phyloP scores from a whole-genome alignment of 2,888 invertebrate species.

The Sphaerophoria taeniata region DNA sequence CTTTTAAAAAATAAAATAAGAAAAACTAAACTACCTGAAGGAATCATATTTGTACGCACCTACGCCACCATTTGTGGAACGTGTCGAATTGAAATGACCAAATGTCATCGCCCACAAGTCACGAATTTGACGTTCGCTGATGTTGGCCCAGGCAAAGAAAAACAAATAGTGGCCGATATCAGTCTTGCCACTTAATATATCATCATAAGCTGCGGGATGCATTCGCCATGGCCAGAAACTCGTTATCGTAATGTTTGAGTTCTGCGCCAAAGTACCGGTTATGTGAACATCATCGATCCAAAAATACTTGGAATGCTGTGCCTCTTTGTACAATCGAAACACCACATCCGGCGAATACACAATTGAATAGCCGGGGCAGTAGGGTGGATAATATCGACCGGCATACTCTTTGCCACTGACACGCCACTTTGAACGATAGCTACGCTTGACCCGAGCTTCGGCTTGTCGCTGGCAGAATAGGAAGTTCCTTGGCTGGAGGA shows the following conservation, averaged over 20 bases:
- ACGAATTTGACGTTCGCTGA: slow-evolving; percentile 82
- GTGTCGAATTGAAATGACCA: slow-evolving; percentile 60
- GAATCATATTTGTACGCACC: slow-evolving; percentile 61
- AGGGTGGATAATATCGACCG: slow-evolving; percentile 87
- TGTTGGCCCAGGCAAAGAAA: slow-evolving; percentile 82
- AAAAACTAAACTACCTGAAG: slow-evolving; percentile 61
- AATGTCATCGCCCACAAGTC: slow-evolving; percentile 82
- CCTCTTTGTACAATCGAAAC: slow-evolving; percentile 84
- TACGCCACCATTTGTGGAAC: slow-evolving; percentile 43
- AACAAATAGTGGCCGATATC: slow-evolving; percentile 79
- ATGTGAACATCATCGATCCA: slow-evolving; percentile 94
- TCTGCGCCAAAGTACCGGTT: slow-evolving; percentile 86
- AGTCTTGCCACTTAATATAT: slow-evolving; percentile 77
- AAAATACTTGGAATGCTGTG: slow-evolving; percentile 87
- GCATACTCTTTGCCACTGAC: slow-evolving; percentile 88
- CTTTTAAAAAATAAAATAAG: slow-evolving; percentile 15
- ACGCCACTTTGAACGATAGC: slow-evolving; percentile 90
- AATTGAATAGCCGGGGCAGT: slow-evolving; percentile 90
- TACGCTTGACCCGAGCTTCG: slow-evolving; percentile 85
- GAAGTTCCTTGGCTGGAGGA: slow-evolving; percentile 83
- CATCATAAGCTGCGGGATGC: slow-evolving; percentile 74
- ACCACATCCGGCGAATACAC: slow-evolving; percentile 87
- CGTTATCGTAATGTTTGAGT: slow-evolving; percentile 84
- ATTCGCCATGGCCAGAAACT: slow-evolving; percentile 78
- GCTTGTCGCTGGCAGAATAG: slow-evolving; percentile 86